A percentile compares a stretch with the other conserved stretches of the same genome.
Evolutionary conservation across 2,888 invertebrate genomes (phyloP).

Genomic region (Pseudoips prasinana): DNA sequence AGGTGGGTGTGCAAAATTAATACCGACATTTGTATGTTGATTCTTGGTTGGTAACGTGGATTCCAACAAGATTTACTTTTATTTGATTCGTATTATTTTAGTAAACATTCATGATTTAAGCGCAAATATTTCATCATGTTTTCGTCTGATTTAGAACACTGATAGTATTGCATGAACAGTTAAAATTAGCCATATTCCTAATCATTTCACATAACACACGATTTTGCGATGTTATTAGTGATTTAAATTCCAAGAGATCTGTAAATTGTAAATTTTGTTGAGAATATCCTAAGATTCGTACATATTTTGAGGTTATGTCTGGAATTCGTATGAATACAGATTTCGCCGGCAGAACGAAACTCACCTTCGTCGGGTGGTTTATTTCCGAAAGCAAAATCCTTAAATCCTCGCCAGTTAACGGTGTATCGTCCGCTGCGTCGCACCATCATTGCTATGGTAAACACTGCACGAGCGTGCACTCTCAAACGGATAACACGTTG

Average conservation of each 20-base stretch:
- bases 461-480: conserved; percentile 33
- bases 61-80: conserved; percentile 5
- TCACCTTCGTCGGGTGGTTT: conserved; percentile 77
- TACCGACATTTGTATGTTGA: conserved; percentile 24
- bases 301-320: conserved; percentile 51
- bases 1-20: conserved; percentile 13
- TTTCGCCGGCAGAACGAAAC: conserved; percentile 28
- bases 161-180: too few species aligned
- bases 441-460: conserved; percentile 66
- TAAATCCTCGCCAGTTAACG: conserved; percentile 77
- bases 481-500: conserved; percentile 34
- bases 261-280: conserved; percentile 7
- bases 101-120: conserved; percentile 6
- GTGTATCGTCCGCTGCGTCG: conserved; percentile 78
- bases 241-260: conserved; percentile 10
- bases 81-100: conserved; percentile 1
- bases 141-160: too few species aligned
- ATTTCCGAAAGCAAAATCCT: conserved; percentile 70
- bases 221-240: conserved; percentile 12
- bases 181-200: not conserved
- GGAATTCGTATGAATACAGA: conserved; percentile 26
- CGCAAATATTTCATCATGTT: conserved; percentile 2
- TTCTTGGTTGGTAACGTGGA: conserved; percentile 11
- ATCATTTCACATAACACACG: conserved; percentile 7
- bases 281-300: conserved; percentile 2